Evolutionary conservation across 1,140 invertebrate species (phyloP).

Genomic region (Lucilia cuprina): DNA sequence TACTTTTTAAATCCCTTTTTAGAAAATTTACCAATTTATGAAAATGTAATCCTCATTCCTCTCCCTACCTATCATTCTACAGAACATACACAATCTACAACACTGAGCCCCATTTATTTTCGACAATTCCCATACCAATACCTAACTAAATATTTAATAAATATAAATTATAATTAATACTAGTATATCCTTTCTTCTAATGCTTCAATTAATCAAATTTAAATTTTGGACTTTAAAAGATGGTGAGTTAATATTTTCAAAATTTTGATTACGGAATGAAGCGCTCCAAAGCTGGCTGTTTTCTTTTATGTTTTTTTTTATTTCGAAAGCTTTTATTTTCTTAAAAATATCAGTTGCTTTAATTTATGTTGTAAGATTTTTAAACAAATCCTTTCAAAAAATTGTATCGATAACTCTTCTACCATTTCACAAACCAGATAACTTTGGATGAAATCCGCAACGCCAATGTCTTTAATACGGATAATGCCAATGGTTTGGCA

Average conservation of each 20-base stretch:
- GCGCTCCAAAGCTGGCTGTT: background rate
- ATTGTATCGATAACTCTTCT: no score
- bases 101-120: no score
- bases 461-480: conserved; percentile 60
- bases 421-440: conserved; percentile 57
- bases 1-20: no score
- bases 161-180: background rate
- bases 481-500: conserved; percentile 55
- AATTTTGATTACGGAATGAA: background rate
- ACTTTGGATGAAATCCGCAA: conserved; percentile 67
- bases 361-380: background rate
- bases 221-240: conserved; percentile 9
- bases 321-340: background rate
- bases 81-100: no score
- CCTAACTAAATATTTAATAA: background rate
- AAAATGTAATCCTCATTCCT: no score
- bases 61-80: no score
- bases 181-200: background rate
- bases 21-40: no score
- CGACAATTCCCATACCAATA: no score
- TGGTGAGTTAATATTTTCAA: conserved; percentile 20
- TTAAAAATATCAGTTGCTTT: background rate
- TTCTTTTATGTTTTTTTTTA: background rate
- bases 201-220: conserved; percentile 11
- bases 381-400: no score